Evolutionary conservation across 2,888 invertebrate genomes (phyloP).

Genomic region (Gisinianus flammeolus): DNA sequence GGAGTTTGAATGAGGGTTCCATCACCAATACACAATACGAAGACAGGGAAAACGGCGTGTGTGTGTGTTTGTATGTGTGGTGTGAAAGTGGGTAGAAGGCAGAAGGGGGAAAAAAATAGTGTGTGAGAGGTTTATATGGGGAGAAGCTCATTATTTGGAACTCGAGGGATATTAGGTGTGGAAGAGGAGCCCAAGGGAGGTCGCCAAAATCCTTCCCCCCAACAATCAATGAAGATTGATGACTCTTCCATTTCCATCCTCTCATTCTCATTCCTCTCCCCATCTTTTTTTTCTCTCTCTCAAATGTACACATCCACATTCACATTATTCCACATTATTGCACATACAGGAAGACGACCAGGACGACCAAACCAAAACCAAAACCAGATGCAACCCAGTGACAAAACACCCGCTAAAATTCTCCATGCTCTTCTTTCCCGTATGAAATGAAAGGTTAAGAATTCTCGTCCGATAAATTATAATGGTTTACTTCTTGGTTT

Average conservation of each 20-base stretch:
- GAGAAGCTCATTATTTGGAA: slow-evolving; percentile 54
- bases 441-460: too few species aligned
- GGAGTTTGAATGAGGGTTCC: not conserved
- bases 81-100: not conserved
- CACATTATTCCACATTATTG: too few species aligned
- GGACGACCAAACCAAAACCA: too few species aligned
- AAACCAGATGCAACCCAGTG: too few species aligned
- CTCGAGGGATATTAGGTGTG: slow-evolving; percentile 53
- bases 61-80: not conserved
- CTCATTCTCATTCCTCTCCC: not conserved
- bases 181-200: slow-evolving; percentile 42
- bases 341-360: too few species aligned
- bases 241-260: slow-evolving; percentile 53
- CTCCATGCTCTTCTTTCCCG: too few species aligned
- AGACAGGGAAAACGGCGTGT: not conserved
- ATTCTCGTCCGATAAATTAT: too few species aligned
- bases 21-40: not conserved
- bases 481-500: too few species aligned
- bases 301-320: too few species aligned
- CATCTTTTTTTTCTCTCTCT: not conserved
- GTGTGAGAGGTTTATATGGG: not conserved
- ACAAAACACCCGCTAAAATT: too few species aligned
- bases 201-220: slow-evolving; percentile 53
- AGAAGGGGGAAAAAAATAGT: not conserved
- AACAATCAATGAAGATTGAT: slow-evolving; percentile 58